Evolutionary conservation across 64 coral and sea anemone genomes (phyloP).

Genomic region (Stylophora pistillata): DNA sequence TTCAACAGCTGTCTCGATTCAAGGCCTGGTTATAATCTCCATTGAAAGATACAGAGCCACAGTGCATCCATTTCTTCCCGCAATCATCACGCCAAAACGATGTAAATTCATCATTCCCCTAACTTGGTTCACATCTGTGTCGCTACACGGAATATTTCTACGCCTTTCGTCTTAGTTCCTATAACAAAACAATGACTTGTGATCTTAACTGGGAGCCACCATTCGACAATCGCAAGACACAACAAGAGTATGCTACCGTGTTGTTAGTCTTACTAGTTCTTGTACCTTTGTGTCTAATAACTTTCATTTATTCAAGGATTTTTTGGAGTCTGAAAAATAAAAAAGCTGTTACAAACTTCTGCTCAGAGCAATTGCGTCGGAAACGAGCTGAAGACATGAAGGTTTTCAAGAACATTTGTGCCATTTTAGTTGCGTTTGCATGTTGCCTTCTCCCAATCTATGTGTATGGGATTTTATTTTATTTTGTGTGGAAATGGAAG

Average conservation of each 20-base stretch:
- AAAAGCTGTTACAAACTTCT: neutral
- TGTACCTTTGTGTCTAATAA: slow-evolving; percentile 7
- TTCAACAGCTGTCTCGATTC: slow-evolving; percentile 60
- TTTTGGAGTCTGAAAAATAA: neutral
- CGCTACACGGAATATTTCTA: slow-evolving; percentile 35
- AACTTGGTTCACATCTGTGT: slow-evolving; percentile 27
- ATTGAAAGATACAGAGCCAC: slow-evolving; percentile 43
- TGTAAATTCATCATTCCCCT: neutral
- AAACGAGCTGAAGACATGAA: slow-evolving; percentile 25
- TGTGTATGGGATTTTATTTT: slow-evolving; percentile 27
- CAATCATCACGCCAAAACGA: neutral
- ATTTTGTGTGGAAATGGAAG: slow-evolving; percentile 16
- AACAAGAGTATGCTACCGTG: neutral
- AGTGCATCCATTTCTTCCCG: slow-evolving; percentile 15
- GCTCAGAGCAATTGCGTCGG: neutral
- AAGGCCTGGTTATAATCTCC: slow-evolving; percentile 50
- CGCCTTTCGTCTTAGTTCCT: neutral
- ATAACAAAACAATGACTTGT: neutral
- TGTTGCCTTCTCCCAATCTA: slow-evolving; percentile 8
- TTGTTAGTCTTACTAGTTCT: neutral
- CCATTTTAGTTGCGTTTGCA: slow-evolving; percentile 1
- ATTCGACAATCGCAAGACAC: neutral
- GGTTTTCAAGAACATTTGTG: neutral
- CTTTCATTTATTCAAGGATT: slow-evolving; percentile 6
- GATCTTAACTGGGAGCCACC: neutral